Conservation (phyloP, 2,888 invertebrate species). For the Opisthograptis luteolata region DNA sequence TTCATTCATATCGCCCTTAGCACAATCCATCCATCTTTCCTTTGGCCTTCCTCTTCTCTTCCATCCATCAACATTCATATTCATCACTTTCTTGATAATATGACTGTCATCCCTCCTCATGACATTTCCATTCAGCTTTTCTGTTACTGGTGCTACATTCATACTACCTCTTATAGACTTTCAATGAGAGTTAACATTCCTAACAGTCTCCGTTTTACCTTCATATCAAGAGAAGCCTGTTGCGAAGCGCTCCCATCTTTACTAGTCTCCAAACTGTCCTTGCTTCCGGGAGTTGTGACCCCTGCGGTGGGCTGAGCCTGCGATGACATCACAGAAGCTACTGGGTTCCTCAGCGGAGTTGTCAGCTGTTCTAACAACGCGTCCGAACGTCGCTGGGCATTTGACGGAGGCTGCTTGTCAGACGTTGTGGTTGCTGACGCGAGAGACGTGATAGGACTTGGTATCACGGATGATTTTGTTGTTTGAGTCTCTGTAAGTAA, state of each 20-base stretch:
- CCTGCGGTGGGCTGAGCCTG: constrained; percentile 50
- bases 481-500: constrained; percentile 60
- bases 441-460: constrained; percentile 71
- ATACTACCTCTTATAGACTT: too few relatives aligned
- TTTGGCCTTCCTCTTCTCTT: too few relatives aligned
- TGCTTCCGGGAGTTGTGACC: constrained; percentile 63
- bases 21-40: too few relatives aligned
- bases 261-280: constrained; percentile 66
- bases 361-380: constrained; percentile 76
- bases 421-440: constrained; percentile 64
- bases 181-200: too few relatives aligned
- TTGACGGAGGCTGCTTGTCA: constrained; percentile 71
- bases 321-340: constrained; percentile 54
- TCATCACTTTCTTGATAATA: too few relatives aligned
- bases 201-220: too few relatives aligned
- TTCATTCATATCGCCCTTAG: too few relatives aligned
- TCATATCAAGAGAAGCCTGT: constrained; percentile 70
- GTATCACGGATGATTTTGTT: constrained; percentile 71
- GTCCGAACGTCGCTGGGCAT: constrained; percentile 74
- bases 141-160: too few relatives aligned
- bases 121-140: too few relatives aligned
- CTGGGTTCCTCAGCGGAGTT: constrained; percentile 66
- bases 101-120: too few relatives aligned
- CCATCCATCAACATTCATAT: too few relatives aligned
- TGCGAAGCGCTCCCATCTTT: constrained; percentile 66